Evolutionary conservation across 2,113 vertebrate species (phyloP), one percentile per base, ranked within the genome.

Genomic region (Cygnus buccinator): DNA sequence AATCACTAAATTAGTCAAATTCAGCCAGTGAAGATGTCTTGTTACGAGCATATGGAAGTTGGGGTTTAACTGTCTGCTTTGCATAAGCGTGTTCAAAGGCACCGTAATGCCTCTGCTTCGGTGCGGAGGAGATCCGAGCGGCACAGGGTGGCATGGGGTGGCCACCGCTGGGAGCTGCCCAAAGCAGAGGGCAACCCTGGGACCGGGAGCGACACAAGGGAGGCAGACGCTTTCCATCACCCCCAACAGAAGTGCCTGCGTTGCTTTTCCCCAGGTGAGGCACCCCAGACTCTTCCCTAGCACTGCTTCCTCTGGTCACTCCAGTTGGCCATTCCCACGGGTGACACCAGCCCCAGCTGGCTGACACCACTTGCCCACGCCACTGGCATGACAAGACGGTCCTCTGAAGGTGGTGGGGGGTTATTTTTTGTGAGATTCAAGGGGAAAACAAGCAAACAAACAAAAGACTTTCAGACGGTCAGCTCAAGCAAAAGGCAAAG

Each of bases 1-100:
- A 89, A 92, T 90, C 59, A 68, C 73, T 96, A 68, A 92, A 94
- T 91, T 95, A 96, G 91, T 84, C 65, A 75, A 76, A 89, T 68
- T 84, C 77, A 87, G 73, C 20, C 7, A 6, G 70, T 58, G 43
- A 77, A 94, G 82, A 89, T 66, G 66, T 59, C 66, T 95, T 87
- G 44, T 94, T 90, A 44, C 5, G 72, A 89, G 61, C 90, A 96
- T 93, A 90, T 68, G 79, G 90, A 93, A 37, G n/a, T 67, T 73
- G 21, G 58, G 75, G 58, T 80, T 96, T 89, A 89, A 75, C 21
- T 92, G 43, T 66, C 35, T 58, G 76, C 46, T 77, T 77, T 89
- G 58, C 57, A 43, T 9, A 61, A 67, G 41, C 5, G 6, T 80
- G 10, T 71, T 81, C 43, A 81, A 68, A 81, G 79, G 75, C 73